Evolutionary conservation across 2,888 invertebrate genomes (phyloP).

Genomic region (Polydrusus pterygomalis): DNA sequence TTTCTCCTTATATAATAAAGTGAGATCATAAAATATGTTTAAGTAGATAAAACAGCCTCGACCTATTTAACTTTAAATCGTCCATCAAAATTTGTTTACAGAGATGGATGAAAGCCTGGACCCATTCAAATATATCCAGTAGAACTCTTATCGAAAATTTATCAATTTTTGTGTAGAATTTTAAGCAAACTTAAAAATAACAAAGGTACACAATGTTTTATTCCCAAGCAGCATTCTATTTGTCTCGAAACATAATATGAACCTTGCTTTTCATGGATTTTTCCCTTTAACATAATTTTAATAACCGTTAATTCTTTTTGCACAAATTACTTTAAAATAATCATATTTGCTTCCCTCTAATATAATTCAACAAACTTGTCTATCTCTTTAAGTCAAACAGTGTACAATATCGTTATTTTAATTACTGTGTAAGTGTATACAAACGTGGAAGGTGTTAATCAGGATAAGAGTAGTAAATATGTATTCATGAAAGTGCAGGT

Average conservation of each 20-base stretch:
- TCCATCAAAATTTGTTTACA: conserved; percentile 28
- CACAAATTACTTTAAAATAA: background rate
- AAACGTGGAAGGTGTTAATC: conserved; percentile 9
- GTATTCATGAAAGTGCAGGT: background rate
- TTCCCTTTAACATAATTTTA: no score
- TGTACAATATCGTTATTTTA: conserved; percentile 4
- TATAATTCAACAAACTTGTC: background rate
- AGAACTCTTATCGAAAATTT: no score
- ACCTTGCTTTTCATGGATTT: no score
- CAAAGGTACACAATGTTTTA: no score
- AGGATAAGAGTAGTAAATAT: conserved; percentile 4
- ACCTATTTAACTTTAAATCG: conserved; percentile 26
- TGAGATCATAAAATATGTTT: conserved; percentile 35
- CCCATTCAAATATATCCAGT: no score
- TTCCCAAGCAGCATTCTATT: no score
- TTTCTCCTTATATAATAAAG: conserved; percentile 47
- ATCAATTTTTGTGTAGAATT: no score
- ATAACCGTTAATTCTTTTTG: no score
- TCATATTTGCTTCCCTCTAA: background rate
- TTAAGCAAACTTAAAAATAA: no score
- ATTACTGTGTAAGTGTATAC: conserved; percentile 6
- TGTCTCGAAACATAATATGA: no score
- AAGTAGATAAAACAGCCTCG: conserved; percentile 27
- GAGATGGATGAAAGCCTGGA: no score
- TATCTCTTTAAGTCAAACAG: background rate